A percentile compares a stretch with the other conserved stretches of the same genome.
Evolutionary conservation across 2,888 invertebrate genomes (phyloP).

Genomic region (Ichneumoninae sp.): DNA sequence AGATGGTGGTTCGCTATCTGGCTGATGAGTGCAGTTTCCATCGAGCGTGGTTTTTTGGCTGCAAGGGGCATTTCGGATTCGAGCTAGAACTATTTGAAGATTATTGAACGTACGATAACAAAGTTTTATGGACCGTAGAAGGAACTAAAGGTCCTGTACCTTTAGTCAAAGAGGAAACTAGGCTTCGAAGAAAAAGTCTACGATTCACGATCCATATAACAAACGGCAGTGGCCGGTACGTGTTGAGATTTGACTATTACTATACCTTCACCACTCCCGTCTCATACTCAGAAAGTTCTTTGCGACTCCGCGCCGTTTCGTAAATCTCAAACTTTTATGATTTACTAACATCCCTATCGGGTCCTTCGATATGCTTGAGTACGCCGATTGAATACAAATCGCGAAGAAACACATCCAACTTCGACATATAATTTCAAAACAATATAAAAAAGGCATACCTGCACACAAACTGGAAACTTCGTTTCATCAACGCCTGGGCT

Average conservation of each 20-base stretch:
- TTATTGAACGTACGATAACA: neutral
- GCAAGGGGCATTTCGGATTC: neutral
- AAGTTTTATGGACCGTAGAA: neutral
- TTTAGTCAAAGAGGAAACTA: neutral
- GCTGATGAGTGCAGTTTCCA: neutral
- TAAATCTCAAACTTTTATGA: conserved; percentile 47
- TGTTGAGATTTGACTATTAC: neutral
- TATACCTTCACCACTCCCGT: conserved; percentile 25
- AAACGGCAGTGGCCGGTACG: conserved; percentile 7
- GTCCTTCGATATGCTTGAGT: neutral
- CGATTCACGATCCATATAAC: neutral
- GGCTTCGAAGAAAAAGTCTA: neutral
- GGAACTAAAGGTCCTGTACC: neutral
- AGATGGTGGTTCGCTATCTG: neutral
- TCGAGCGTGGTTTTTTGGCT: neutral
- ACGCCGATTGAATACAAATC: conserved; percentile 53
- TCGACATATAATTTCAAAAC: neutral
- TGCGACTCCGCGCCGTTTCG: conserved; percentile 26
- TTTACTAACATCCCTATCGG: neutral
- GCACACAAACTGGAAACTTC: too few species aligned
- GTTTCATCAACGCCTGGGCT: too few species aligned
- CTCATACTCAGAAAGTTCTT: conserved; percentile 18
- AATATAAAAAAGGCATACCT: too few species aligned
- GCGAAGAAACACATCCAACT: neutral
- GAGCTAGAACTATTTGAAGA: neutral